phyloP scores from a whole-genome alignment of 2,797 vertebrate genomes.

The Muscicapa striata region DNA sequence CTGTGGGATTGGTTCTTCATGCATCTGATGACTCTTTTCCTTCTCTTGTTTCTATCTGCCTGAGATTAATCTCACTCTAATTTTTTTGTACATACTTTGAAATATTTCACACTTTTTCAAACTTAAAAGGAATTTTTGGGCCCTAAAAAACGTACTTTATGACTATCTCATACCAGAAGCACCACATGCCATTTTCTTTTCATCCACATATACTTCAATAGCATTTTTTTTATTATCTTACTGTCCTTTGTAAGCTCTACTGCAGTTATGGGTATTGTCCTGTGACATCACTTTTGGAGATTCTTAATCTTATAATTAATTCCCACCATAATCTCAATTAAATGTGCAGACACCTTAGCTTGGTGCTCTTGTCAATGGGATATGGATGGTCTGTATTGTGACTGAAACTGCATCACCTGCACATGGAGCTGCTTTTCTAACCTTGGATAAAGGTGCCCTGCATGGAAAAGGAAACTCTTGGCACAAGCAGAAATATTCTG shows the following conservation, averaged over 20 bases:
- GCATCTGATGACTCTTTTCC: slow-evolving; percentile 5
- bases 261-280: not conserved
- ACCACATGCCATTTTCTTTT: not conserved
- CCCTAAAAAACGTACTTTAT: not conserved
- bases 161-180: not conserved
- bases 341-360: slow-evolving; percentile 18
- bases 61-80: not conserved
- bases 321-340: slow-evolving; percentile 45
- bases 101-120: not conserved
- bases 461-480: not conserved
- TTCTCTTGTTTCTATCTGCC: not conserved
- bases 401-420: not conserved
- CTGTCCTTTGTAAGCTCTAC: not conserved
- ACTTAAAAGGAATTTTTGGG: not conserved
- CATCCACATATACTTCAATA: not conserved
- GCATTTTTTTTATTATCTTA: not conserved
- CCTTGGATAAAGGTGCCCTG: not conserved
- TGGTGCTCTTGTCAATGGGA: not conserved
- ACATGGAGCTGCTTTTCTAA: not conserved
- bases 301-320: slow-evolving; percentile 50
- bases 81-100: not conserved
- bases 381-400: slow-evolving; percentile 6
- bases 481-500: not conserved
- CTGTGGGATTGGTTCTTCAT: not conserved
- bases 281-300: slow-evolving; percentile 1